Evolutionary conservation across 37 sponge, comb jelly and placozoan genomes (phyloP), one percentile per base, ranked within the genome.

Genomic region (Ephydatia muelleri): DNA sequence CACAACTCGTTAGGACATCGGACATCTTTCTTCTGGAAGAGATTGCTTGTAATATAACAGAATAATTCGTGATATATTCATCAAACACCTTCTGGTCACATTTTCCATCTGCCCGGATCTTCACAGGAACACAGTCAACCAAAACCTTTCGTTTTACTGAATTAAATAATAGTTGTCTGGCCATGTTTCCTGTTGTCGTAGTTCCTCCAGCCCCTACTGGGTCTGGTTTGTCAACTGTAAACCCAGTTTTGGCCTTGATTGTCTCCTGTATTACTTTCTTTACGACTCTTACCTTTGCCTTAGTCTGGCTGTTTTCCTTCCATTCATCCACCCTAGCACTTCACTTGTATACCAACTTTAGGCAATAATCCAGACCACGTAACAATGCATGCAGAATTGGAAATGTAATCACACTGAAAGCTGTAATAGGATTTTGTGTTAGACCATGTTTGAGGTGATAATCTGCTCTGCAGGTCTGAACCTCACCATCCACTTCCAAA

Each of bases 301-400:
- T 57, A 57, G 57, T 57, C 57, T 57, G 57, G 57, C 57, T 57
- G 19, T 57, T 57, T 57, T 57, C 57, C 57, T 57, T 57, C 57
- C 57, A 57, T 57, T 57, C 57, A 57, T 57, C 57, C 57, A 57
- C 57, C 57, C 57, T 21, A 57, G 57, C 57, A 57, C 57, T 57
- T 57, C 9, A 57, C 57, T 57, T 57, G 57, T 57, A 57, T 11
- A 57, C 57, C 16, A 57, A 57, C 57, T 57, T 57, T 21, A 57
- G 16, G 57, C 57, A 57, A 57, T 57, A 57, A 57, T 57, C 12
- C 57, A 57, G 57, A 57, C 57, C 57, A 57, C 57, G 57, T 57
- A 57, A 57, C 57, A 57, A 57, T 57, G 57, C 57, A 57, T 57
- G 57, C 57, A 57, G 57, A 57, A 57, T 57, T 57, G 57, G 57